Base-by-base conservation (phyloP, 2,888 invertebrate genomes). In the Tyria jacobaeae region DNA sequence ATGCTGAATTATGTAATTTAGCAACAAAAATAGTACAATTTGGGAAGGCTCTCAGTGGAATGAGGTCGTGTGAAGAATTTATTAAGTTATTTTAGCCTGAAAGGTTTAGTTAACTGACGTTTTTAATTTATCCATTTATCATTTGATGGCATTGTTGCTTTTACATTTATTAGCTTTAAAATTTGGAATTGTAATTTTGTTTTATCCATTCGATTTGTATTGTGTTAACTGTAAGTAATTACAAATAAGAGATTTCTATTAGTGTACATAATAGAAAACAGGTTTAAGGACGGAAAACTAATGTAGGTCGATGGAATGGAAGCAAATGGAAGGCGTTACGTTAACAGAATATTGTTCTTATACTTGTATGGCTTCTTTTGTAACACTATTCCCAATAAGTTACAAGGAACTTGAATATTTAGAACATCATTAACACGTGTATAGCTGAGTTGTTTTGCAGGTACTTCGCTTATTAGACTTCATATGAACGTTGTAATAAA, bases 301-400 rank as follows among this genome's bases (percentile, higher is more conserved):
- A 70, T 49, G 66, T 75, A 70, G 64, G 75, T 68, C 68, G 64
- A 75, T 76, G 66, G 66, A 71, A 60, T 48, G 63, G 68, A 68
- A 68, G 64, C 64, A 44, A 69, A 78, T 68, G 60, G 65, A 58
- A 56, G 60, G 64, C 51, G 71, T 75, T 65, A 67, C 54, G 69
- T 66, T 71, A 71, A 75, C 73, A 59, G 69, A 58, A 73, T 73
- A 68, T 74, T 71, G 68, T 71, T 71, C 73, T 78, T 72, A 68
- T 72, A 76, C 77, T 82, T 81, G 74, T 80, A 17, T 63, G 89
- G 87, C 83, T 88, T 89, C 87, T 35, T 75, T 78, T 79, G 80
- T 80, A 82, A 73, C 74, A 71, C 73, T 64, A 82, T 73, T 79
- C 82, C 74, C 76, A 81, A 86, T 84, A 80, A 75, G 57, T 39